phyloP scores from a whole-genome alignment of 2,113 vertebrate genomes.

The Glaucomys volans region DNA sequence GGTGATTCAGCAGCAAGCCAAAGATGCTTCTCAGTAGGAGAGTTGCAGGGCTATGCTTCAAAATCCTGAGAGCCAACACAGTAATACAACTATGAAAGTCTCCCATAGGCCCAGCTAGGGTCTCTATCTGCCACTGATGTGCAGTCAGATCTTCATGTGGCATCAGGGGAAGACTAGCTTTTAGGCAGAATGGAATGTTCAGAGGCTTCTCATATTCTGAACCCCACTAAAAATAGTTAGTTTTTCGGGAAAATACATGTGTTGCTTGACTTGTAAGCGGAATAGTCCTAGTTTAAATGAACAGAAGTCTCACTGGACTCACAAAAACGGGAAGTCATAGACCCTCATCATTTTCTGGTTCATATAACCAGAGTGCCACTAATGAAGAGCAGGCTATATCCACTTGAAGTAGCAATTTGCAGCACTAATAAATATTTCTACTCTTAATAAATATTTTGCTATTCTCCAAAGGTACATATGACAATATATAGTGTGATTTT shows the following conservation, averaged over 20 bases:
- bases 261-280: neutral
- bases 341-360: neutral
- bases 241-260: neutral
- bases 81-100: neutral
- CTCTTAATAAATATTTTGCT: neutral
- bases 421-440: neutral
- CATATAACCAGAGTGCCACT: neutral
- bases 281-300: neutral
- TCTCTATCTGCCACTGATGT: neutral
- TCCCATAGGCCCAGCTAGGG: neutral
- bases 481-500: neutral
- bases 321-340: neutral
- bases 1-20: accelerated
- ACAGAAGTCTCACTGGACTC: neutral
- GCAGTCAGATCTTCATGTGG: neutral
- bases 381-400: neutral
- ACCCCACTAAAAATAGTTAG: accelerated
- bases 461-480: neutral
- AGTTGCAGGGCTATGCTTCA: neutral
- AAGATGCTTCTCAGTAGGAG: neutral
- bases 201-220: neutral
- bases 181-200: accelerated
- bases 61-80: neutral
- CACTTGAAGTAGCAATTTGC: neutral
- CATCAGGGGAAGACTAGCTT: neutral